phyloP scores from a whole-genome alignment of 2,797 vertebrate species.

The Gorsachius magnificus region DNA sequence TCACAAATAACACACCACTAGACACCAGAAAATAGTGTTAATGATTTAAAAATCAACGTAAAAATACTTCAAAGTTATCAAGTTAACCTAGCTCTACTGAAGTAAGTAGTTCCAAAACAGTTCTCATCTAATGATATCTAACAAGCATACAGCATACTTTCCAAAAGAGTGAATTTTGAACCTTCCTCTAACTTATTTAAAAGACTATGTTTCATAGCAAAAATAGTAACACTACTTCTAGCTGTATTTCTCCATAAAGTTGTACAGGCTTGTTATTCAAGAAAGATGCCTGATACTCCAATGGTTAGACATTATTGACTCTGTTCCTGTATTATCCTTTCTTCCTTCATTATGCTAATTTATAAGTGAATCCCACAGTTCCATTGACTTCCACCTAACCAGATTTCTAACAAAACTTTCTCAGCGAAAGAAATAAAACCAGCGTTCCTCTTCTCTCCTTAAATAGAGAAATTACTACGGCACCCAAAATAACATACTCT shows the following conservation, averaged over 20 bases:
- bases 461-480: not conserved
- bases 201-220: not conserved
- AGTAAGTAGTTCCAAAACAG: not conserved
- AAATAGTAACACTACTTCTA: not conserved
- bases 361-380: not conserved
- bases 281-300: not conserved
- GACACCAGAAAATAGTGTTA: not conserved
- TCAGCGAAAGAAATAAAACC: not conserved
- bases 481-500: not conserved
- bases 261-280: not conserved
- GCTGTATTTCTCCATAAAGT: not conserved
- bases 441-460: not conserved
- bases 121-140: not conserved
- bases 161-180: not conserved
- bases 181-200: not conserved
- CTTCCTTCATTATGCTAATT: not conserved
- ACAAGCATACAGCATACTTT: not conserved
- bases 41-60: not conserved
- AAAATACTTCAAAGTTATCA: not conserved
- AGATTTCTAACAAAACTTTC: not conserved
- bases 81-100: not conserved
- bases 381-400: not conserved
- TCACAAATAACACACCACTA: constrained; percentile 95
- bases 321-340: not conserved
- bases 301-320: not conserved